These are phyloP conservation scores for Darevskia mixta DNA, from an alignment of 2,797 vertebrate species.

Conservation along the genomic window DNA sequence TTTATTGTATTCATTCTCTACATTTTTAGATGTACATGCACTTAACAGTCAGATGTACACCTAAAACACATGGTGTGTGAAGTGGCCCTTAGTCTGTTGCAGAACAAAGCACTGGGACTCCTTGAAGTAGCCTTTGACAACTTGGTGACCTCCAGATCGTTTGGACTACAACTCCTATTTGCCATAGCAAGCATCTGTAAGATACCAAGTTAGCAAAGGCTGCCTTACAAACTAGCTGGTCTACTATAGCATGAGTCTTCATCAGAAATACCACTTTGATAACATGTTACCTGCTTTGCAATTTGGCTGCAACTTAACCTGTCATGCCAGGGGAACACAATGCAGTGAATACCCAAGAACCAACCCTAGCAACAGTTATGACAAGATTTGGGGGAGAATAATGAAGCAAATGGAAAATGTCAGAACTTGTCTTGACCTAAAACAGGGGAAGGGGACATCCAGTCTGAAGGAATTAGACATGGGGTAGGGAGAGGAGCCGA, in stretches of 20 bases:
- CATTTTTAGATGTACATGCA: not conserved
- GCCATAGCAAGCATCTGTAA: too few relatives aligned
- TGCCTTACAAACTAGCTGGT: not conserved
- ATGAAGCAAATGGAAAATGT: rapidly evolving
- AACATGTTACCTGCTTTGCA: too few relatives aligned
- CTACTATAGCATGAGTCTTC: not conserved
- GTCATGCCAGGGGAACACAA: not conserved
- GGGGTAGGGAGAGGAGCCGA: not conserved
- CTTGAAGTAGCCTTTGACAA: too few relatives aligned
- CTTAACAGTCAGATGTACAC: not conserved
- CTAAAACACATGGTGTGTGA: not conserved
- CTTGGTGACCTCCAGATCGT: too few relatives aligned
- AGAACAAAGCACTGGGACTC: not conserved
- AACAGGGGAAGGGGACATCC: not conserved
- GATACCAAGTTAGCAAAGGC: too few relatives aligned
- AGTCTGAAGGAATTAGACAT: too few relatives aligned
- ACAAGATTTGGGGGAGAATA: not conserved
- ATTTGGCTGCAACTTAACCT: not conserved
- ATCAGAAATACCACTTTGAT: not conserved
- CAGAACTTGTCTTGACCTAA: constrained; percentile 29
- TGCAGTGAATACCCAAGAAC: not conserved
- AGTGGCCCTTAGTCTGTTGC: not conserved
- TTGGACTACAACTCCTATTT: too few relatives aligned
- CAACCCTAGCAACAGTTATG: not conserved
- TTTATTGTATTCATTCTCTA: not conserved